Evolutionary conservation across 37 sponge, comb jelly and placozoan genomes (phyloP), one percentile per base, ranked within the genome.

Genomic region (Beroe ovata): DNA sequence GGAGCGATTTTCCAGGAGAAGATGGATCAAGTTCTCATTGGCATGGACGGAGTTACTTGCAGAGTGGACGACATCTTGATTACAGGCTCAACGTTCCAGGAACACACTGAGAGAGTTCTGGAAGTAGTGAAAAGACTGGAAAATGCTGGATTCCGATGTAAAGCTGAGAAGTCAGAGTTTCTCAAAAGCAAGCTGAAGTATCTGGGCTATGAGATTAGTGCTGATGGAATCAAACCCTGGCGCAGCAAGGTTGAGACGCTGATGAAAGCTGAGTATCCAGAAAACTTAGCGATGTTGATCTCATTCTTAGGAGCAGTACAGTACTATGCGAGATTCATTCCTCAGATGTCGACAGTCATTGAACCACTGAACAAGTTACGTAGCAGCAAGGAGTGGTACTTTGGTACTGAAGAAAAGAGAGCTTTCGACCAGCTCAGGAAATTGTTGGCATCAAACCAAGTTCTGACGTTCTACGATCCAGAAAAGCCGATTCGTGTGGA

Each of bases 341-440:
- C 54, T 11, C 16, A 77, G 8, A 8, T 77, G 28, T 39, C 84
- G 8, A 77, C 84, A 14, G 11, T 77, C 26, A 42, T 42, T 36
- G 84, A 77, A 77, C 47, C 84, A 41, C 28, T 77, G 84, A 77
- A 77, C 84, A 42, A 23, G 29, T 66, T 91, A 42, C 39, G 60
- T 32, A 33, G 64, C 29, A 66, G 69, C 37, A 40, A 41, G 41
- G 54, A 38, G 25, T 77, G 84, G 84, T 21, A n/a, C 20, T 39
- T 77, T 39, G 54, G 84, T 25, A 61, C 22, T 61, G 63, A 61
- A 25, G 63, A 61, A 25, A 20, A 61, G 22, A 25, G 28, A 61
- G 63, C 63, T 20, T 61, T 61, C 63, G 26, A 61, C 22, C 22
- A 25, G 6, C 28, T 61, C 26, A 61, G 21, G 63, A 61, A 61